Evolutionary conservation across 2,888 invertebrate genomes (phyloP).

Genomic region (Agrochola litura): DNA sequence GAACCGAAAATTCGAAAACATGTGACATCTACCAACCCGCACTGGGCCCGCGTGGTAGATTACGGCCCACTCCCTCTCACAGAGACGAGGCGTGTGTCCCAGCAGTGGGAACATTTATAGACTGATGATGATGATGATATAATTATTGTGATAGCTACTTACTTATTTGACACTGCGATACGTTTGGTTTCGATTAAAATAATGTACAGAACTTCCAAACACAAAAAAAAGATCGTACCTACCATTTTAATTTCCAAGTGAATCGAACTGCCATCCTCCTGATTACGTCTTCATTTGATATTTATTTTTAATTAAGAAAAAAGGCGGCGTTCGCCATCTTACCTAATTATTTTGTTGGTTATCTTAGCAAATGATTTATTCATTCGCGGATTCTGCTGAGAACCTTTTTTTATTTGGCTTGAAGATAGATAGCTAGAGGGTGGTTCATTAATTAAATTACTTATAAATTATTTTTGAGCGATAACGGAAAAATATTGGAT

Average conservation of each 20-base stretch:
- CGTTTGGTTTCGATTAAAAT: background rate
- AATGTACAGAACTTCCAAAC: constrained; percentile 44
- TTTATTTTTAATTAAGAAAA: constrained; percentile 90
- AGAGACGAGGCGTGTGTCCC: too few relatives aligned
- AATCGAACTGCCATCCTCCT: constrained; percentile 68
- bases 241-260: constrained; percentile 43
- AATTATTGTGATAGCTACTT: too few relatives aligned
- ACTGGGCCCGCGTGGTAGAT: too few relatives aligned
- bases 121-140: too few relatives aligned
- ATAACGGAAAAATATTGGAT: constrained; percentile 69
- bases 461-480: constrained; percentile 73
- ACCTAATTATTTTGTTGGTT: constrained; percentile 87
- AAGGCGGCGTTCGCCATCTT: constrained; percentile 74
- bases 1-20: too few relatives aligned
- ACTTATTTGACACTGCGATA: background rate
- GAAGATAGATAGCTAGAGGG: constrained; percentile 75
- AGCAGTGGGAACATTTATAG: too few relatives aligned
- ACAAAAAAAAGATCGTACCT: background rate
- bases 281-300: constrained; percentile 85
- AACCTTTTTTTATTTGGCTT: constrained; percentile 75
- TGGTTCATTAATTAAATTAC: constrained; percentile 77
- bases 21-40: too few relatives aligned
- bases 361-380: constrained; percentile 88
- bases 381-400: constrained; percentile 64
- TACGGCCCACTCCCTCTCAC: too few relatives aligned